phyloP scores from a whole-genome alignment of 2,113 vertebrate genomes.

The Macrotus californicus region DNA sequence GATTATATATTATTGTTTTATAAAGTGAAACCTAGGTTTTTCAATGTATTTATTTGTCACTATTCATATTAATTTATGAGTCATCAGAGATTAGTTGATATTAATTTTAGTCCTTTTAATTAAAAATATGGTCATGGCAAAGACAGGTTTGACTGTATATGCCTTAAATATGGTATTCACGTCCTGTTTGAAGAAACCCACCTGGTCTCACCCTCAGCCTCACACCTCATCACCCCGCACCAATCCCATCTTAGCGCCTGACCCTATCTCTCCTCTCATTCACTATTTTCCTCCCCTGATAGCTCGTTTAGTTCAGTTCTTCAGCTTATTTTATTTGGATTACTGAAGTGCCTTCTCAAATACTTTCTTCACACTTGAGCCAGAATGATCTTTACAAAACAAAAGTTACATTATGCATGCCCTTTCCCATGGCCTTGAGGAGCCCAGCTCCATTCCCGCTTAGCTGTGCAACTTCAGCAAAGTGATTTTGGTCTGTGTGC shows the following conservation, averaged over 20 bases:
- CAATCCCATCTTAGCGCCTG: background rate
- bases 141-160: background rate
- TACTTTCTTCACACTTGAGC: background rate
- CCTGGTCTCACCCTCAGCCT: background rate
- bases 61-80: background rate
- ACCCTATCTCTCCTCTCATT: background rate
- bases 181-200: background rate
- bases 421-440: background rate
- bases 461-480: background rate
- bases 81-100: background rate
- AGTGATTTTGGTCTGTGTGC: background rate
- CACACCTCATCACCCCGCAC: background rate
- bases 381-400: background rate
- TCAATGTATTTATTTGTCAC: background rate
- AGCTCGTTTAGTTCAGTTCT: background rate
- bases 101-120: background rate
- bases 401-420: background rate
- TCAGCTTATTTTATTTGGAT: background rate
- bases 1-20: background rate
- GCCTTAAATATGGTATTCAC: background rate
- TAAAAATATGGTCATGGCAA: background rate
- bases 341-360: background rate
- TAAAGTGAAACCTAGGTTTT: background rate
- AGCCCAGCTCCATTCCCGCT: background rate
- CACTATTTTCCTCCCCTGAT: background rate